Conservation (phyloP, 35 echinoderm and acorn worm species). For the Ophioderma brevispina region DNA sequence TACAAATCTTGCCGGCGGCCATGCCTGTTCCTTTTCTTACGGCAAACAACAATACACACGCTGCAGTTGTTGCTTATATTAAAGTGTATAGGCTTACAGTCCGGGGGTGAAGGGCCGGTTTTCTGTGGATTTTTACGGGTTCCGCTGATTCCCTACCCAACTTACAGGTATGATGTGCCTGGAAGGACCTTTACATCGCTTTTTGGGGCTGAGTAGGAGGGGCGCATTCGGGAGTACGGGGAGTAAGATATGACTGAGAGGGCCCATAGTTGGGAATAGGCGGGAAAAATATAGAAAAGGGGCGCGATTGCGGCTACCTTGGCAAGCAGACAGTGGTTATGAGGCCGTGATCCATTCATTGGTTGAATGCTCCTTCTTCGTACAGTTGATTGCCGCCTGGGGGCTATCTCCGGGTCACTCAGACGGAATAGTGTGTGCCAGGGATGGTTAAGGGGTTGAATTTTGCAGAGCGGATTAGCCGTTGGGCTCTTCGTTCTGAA, state of each 20-base stretch:
- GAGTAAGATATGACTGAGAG: neutral
- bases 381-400: constrained; percentile 63
- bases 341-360: constrained; percentile 60
- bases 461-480: constrained; percentile 77
- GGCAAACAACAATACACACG: constrained; percentile 82
- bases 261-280: neutral
- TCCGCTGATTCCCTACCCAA: constrained; percentile 30
- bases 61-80: constrained; percentile 80
- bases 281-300: neutral
- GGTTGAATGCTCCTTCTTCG: constrained; percentile 38
- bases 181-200: constrained; percentile 16
- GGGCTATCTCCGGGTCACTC: constrained; percentile 56
- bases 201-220: constrained; percentile 19
- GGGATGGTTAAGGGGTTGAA: constrained; percentile 69
- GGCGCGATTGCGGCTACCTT: constrained; percentile 14
- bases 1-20: constrained; percentile 71
- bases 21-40: constrained; percentile 83
- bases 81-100: constrained; percentile 86
- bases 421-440: constrained; percentile 40
- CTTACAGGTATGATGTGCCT: constrained; percentile 33
- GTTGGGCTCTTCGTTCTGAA: constrained; percentile 27
- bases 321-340: constrained; percentile 33
- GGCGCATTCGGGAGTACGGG: neutral
- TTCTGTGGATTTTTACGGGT: constrained; percentile 40
- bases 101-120: constrained; percentile 67